Evolutionary conservation across 2,888 invertebrate genomes (phyloP).

Genomic region (Brenthis daphne): DNA sequence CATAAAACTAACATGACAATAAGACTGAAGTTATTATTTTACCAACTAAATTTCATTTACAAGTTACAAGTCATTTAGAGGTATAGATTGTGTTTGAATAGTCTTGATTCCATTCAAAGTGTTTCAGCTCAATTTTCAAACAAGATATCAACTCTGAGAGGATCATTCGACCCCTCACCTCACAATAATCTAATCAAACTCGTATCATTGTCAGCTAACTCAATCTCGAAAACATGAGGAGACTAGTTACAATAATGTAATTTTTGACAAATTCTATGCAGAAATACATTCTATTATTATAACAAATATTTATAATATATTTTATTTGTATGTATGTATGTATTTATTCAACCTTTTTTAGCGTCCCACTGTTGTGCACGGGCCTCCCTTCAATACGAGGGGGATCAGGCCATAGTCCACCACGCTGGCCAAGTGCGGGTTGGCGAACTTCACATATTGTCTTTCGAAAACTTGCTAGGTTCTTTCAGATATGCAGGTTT

Average conservation of each 20-base stretch:
- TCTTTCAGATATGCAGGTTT: too few species aligned
- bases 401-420: too few species aligned
- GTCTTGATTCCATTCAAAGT: conserved; percentile 4
- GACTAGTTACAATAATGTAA: conserved; percentile 3
- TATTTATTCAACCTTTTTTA: too few species aligned
- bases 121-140: not conserved
- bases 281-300: not conserved
- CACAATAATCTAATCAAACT: conserved; percentile 13
- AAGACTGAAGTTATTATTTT: not conserved
- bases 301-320: too few species aligned
- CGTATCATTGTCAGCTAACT: conserved; percentile 9
- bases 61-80: too few species aligned
- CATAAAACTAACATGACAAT: too few species aligned
- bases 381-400: too few species aligned
- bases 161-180: conserved; percentile 9
- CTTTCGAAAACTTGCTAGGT: too few species aligned
- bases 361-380: too few species aligned
- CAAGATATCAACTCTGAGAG: conserved; percentile 2
- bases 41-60: not conserved
- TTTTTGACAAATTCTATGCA: not conserved
- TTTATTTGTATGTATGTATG: too few species aligned
- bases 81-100: not conserved
- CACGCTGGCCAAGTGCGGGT: too few species aligned
- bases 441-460: too few species aligned
- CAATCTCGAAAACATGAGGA: conserved; percentile 7